These are phyloP conservation scores for Cylindroiulus punctatus DNA, from an alignment of 2,888 invertebrate species.

Conservation along the genomic window DNA sequence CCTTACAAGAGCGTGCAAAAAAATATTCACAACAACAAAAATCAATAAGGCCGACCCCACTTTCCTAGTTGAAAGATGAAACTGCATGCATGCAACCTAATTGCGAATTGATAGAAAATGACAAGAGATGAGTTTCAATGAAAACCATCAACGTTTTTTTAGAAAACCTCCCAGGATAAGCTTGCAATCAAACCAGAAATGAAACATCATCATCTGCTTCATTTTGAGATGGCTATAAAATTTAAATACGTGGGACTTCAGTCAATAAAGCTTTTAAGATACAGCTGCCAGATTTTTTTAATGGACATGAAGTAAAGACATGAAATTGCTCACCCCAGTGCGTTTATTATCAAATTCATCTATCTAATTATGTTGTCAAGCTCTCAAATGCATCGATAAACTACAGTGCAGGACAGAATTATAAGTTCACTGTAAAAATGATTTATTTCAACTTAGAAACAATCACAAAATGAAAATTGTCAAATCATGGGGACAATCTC, in stretches of 20 bases:
- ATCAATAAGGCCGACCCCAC: constrained; percentile 15
- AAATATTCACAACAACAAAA: not conserved
- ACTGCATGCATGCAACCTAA: not conserved
- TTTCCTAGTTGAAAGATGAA: not conserved
- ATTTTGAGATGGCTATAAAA: not conserved
- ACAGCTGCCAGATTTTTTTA: not conserved
- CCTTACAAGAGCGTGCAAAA: not conserved
- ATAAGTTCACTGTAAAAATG: too few species aligned
- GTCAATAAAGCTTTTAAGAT: not conserved
- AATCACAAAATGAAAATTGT: too few species aligned
- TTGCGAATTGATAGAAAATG: not conserved
- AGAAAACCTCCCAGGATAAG: not conserved
- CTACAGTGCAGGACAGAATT: too few species aligned
- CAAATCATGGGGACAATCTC: too few species aligned
- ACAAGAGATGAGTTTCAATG: not conserved
- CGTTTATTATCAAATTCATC: not conserved
- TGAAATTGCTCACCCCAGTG: too few species aligned
- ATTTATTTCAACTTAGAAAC: too few species aligned
- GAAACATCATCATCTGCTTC: not conserved
- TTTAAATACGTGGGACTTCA: not conserved
- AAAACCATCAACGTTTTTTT: not conserved
- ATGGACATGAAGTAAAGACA: too few species aligned
- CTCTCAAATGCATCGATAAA: not conserved
- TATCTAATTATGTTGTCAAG: not conserved
- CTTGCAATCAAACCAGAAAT: not conserved